phyloP scores from a whole-genome alignment of 2,888 invertebrate genomes.

The Agrypnus murinus region DNA sequence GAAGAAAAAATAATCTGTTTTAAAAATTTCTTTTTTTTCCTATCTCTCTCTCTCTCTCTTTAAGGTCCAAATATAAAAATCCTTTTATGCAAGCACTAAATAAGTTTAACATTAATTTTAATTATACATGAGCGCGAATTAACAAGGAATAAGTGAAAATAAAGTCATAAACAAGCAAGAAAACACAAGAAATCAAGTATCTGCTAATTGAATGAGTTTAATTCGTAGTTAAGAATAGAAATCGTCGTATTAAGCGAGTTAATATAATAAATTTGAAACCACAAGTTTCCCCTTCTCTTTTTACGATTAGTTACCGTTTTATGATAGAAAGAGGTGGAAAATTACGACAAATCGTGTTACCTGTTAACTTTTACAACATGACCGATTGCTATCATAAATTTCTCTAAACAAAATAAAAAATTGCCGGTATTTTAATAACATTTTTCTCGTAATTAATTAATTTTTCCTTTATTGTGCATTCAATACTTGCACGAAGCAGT shows the following conservation, averaged over 20 bases:
- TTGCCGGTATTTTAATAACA: conserved; percentile 40
- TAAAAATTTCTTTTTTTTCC: too few relatives aligned
- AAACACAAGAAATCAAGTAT: conserved; percentile 56
- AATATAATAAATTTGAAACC: conserved; percentile 50
- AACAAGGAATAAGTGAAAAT: conserved; percentile 45
- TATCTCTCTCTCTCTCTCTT: too few relatives aligned
- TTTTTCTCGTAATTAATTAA: not conserved
- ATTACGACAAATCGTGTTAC: conserved; percentile 38
- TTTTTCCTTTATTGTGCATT: too few relatives aligned
- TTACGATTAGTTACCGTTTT: conserved; percentile 9
- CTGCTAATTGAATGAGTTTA: conserved; percentile 59
- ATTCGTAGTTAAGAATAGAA: conserved; percentile 59
- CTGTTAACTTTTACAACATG: conserved; percentile 37
- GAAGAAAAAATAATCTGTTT: conserved; percentile 2
- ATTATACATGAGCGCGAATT: conserved; percentile 19
- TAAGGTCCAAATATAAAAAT: too few relatives aligned
- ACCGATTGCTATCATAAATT: conserved; percentile 45
- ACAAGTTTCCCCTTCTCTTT: conserved; percentile 37
- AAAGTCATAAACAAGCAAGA: conserved; percentile 53
- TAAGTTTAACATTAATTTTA: not conserved
- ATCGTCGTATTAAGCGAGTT: conserved; percentile 58
- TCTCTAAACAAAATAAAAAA: conserved; percentile 31
- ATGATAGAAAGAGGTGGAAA: conserved; percentile 26
- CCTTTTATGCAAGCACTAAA: not conserved
- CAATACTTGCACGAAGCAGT: too few relatives aligned